A percentile compares a stretch with the other conserved stretches of the same genome.
These are phyloP conservation scores for Macrotus californicus DNA, from an alignment of 2,113 vertebrate genomes.

Conservation along the genomic window DNA sequence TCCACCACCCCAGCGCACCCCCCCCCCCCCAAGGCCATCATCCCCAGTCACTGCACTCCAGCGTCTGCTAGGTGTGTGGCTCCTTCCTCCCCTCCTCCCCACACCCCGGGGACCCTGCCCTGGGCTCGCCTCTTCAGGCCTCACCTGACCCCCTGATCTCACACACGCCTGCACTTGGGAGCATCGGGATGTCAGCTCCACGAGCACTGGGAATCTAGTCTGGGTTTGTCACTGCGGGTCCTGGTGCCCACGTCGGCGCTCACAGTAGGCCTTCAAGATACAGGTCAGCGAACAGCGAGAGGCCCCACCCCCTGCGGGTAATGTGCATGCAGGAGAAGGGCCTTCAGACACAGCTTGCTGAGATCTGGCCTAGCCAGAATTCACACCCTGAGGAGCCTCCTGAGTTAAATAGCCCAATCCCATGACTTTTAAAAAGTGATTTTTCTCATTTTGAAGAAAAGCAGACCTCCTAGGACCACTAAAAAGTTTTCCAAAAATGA, in stretches of 20 bases:
- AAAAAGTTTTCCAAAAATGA: neutral
- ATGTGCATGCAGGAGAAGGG: accelerated
- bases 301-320: neutral
- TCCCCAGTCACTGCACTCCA: neutral
- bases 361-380: neutral
- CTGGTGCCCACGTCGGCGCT: neutral
- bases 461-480: neutral
- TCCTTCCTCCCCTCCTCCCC: neutral
- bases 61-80: neutral
- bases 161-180: neutral
- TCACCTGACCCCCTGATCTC: neutral
- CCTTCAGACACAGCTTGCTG: neutral
- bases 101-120: neutral
- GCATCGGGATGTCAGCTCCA: neutral
- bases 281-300: accelerated
- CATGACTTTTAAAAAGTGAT: neutral
- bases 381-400: neutral
- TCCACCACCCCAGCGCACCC: accelerated
- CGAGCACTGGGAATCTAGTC: too few relatives aligned
- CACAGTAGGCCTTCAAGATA: too few relatives aligned
- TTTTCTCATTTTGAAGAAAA: neutral
- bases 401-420: neutral
- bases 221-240: neutral
- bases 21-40: accelerated
- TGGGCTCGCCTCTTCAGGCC: neutral